Conservation (phyloP, 2,888 invertebrate genomes). For the Epinotia demarniana region DNA sequence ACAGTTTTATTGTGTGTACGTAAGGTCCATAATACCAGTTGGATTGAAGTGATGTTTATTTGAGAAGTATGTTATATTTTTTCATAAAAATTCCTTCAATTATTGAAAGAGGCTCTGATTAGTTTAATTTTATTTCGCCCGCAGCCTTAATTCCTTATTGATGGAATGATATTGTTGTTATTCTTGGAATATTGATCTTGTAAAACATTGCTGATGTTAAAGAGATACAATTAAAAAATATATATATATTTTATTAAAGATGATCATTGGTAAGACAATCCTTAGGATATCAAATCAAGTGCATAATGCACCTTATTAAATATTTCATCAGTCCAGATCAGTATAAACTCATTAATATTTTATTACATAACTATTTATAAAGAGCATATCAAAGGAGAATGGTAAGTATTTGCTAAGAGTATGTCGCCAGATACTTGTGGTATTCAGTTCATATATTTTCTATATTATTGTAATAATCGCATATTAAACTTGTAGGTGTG, state of each 20-base stretch:
- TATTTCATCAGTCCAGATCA: too few species aligned
- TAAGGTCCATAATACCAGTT: neutral
- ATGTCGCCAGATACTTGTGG: neutral
- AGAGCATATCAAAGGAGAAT: conserved; percentile 23
- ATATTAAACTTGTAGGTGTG: neutral
- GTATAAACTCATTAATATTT: too few species aligned
- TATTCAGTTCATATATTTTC: conserved; percentile 5
- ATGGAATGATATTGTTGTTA: too few species aligned
- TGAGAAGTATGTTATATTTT: neutral
- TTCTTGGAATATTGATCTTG: too few species aligned
- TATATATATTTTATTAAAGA: too few species aligned
- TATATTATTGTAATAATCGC: neutral
- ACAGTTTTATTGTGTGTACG: neutral
- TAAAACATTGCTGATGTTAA: too few species aligned
- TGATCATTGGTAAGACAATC: too few species aligned
- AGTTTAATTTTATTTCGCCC: neutral
- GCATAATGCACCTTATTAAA: too few species aligned
- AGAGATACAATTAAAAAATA: too few species aligned
- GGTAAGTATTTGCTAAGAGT: conserved; percentile 34
- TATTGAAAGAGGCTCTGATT: neutral
- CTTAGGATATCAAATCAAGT: too few species aligned
- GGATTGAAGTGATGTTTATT: neutral
- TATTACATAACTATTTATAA: neutral
- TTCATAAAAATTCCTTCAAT: neutral
- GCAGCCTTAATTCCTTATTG: neutral